Evolutionary conservation across 2,888 invertebrate genomes (phyloP).

Genomic region (Hecatera dysodea): DNA sequence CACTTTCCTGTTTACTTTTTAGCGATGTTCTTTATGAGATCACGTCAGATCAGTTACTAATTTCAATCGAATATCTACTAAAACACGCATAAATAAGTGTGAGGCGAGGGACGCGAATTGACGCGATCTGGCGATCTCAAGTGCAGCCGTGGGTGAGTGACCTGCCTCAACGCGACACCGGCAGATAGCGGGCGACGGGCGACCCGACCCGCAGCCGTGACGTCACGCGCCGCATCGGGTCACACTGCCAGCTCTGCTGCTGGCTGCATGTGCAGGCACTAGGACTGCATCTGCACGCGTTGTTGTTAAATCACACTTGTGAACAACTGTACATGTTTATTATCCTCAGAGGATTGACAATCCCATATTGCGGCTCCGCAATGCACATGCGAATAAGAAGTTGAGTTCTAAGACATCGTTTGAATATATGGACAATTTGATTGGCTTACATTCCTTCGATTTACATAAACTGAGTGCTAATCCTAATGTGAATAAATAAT

Average conservation of each 20-base stretch:
- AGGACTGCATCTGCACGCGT: not conserved
- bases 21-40: not conserved
- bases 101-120: not conserved
- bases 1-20: not conserved
- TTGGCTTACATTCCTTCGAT: too few species aligned
- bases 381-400: too few species aligned
- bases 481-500: too few species aligned
- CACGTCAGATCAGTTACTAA: not conserved
- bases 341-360: not conserved
- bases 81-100: constrained; percentile 8
- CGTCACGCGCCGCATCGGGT: constrained; percentile 13
- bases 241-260: not conserved
- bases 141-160: constrained; percentile 34
- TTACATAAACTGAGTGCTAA: too few species aligned
- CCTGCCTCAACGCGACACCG: constrained; percentile 40
- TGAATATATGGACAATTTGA: too few species aligned
- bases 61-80: not conserved
- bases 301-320: not conserved
- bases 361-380: too few species aligned
- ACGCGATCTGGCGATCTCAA: not conserved
- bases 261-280: not conserved
- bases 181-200: constrained; percentile 26
- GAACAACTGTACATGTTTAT: not conserved
- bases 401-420: too few species aligned
- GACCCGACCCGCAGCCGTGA: constrained; percentile 12